Evolutionary conservation across 2,888 invertebrate genomes (phyloP), one percentile per base, ranked within the genome.

Genomic region (Cephalotes varians): DNA sequence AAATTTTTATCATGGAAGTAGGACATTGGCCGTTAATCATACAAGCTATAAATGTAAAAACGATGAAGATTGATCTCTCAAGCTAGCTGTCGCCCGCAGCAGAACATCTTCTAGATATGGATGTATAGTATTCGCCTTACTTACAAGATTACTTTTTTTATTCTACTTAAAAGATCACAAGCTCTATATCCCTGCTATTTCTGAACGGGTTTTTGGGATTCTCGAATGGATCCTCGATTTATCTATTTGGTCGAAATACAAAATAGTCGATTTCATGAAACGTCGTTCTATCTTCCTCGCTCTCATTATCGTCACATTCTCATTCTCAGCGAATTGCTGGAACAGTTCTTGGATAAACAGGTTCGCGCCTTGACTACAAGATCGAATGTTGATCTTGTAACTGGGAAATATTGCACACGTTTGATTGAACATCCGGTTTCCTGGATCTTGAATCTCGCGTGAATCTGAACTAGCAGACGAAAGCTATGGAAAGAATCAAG

Each of bases 401-500:
- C 25, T 15, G 18, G 9, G 18, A 28, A 65, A 65, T 65, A 47
- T n/a, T 37, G 21, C 37, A 44, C 6, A 25, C 37, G 28, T 21
- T 73, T 6, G 15, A 10, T 31, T 37, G 10, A 69, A 18, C 77
- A 44, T 71, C 56, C 18, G 54, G 44, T 71, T 71, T 56, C 56
- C 56, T 69, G 54, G 40, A 64, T 62, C 37, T 5, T 12, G 6
- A 21, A 64, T 64, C 25, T 12, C 28, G 25, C 51, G 28, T 7
- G 25, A 56, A 12, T 15, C 34, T 6, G 54, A 71, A 2, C 21
- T 44, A 71, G 31, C 71, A 18, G n/a, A 76, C 28, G 25, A 40
- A 21, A 79, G 69, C 21, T 54, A 21, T 21, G 10, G 25, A 77
- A 77, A 69, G 71, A 79, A 69, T 79, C 56, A 4, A 44, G 7